Percentiles rank a stretch among this genome's conserved stretches.
Conservation (phyloP, 2,888 invertebrate genomes). For the Sarcophaga subvicina region DNA sequence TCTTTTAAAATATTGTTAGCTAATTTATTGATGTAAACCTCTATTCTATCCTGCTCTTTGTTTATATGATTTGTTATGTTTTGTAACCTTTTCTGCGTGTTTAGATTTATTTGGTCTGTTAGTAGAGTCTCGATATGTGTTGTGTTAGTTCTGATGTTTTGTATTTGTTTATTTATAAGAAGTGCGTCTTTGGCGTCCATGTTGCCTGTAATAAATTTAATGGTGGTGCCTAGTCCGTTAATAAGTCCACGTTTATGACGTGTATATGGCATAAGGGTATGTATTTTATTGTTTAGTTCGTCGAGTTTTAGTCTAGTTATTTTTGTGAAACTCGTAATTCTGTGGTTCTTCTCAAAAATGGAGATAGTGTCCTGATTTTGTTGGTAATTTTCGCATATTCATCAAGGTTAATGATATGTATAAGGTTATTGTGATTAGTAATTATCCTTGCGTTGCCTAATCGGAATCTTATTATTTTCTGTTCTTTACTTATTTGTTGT, state of each 20-base stretch:
- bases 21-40: slow-evolving; percentile 15
- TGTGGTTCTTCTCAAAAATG: background rate
- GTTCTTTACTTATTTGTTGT: background rate
- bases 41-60: slow-evolving; percentile 3
- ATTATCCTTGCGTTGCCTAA: background rate
- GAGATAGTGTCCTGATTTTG: background rate
- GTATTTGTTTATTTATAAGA: slow-evolving; percentile 27
- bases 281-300: slow-evolving; percentile 45
- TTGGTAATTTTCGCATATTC: slow-evolving; percentile 2
- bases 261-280: slow-evolving; percentile 20
- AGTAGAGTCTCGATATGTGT: slow-evolving; percentile 18
- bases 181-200: slow-evolving; percentile 38
- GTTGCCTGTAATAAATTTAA: slow-evolving; percentile 65
- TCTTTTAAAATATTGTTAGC: slow-evolving; percentile 22
- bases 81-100: background rate
- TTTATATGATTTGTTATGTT: slow-evolving; percentile 33
- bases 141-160: background rate
- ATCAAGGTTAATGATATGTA: slow-evolving; percentile 11
- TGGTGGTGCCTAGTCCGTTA: slow-evolving; percentile 55
- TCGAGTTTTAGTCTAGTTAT: slow-evolving; percentile 36
- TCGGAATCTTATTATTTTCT: background rate
- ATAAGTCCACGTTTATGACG: slow-evolving; percentile 48
- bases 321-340: slow-evolving; percentile 23
- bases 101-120: slow-evolving; percentile 4
- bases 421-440: slow-evolving; percentile 20